A percentile compares a stretch with the other conserved stretches of the same genome.
These are phyloP conservation scores for Odontomyia ornata DNA, from an alignment of 2,888 invertebrate species.

Conservation along the genomic window DNA sequence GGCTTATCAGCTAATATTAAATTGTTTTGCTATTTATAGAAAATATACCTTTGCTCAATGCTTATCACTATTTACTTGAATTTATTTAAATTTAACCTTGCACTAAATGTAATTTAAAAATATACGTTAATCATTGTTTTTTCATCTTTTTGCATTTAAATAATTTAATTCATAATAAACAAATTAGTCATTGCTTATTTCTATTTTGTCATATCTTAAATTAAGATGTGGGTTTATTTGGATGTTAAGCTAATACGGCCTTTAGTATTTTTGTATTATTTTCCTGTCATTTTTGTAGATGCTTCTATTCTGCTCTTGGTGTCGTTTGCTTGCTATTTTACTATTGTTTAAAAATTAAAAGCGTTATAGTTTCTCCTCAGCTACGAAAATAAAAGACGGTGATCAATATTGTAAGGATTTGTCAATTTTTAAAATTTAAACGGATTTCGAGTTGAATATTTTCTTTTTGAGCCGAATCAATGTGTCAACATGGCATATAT, in stretches of 20 bases:
- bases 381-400: no score
- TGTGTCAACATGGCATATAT: no score
- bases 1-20: background rate
- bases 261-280: background rate
- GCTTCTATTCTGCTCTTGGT: no score
- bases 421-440: no score
- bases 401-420: no score
- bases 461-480: no score
- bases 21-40: constrained; percentile 36
- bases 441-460: no score
- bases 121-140: constrained; percentile 29
- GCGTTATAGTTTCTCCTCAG: no score
- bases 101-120: constrained; percentile 26
- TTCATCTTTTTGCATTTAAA: constrained; percentile 22
- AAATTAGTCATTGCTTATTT: background rate
- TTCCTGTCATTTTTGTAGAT: no score
- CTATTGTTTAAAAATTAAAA: background rate
- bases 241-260: constrained; percentile 33
- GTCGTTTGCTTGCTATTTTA: background rate
- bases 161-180: constrained; percentile 30
- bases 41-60: constrained; percentile 28
- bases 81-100: background rate
- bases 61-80: constrained; percentile 3
- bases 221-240: constrained; percentile 31
- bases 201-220: constrained; percentile 14